Percentiles rank a stretch among this genome's conserved stretches.
Conservation (phyloP, 2,113 vertebrate genomes). For the Muntiacus muntjak region DNA sequence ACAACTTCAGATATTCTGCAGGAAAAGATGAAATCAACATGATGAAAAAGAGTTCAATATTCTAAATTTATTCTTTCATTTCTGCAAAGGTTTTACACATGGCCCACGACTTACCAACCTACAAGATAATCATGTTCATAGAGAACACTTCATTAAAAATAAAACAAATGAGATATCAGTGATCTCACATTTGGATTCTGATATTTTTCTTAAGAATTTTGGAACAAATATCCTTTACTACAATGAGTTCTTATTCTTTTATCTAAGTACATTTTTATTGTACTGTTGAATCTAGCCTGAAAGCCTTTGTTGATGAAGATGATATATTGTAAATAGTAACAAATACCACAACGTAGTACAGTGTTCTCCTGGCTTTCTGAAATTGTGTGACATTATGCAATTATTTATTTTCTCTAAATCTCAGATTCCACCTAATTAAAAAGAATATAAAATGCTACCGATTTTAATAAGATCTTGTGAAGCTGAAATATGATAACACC, state of each 20-base stretch:
- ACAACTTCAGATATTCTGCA: neutral
- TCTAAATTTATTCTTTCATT: neutral
- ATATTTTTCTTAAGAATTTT: neutral
- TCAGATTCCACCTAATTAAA: neutral
- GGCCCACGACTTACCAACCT: neutral
- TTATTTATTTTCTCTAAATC: neutral
- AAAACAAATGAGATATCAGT: neutral
- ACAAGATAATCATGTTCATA: neutral
- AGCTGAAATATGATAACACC: neutral
- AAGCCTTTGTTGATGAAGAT: neutral
- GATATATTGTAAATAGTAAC: neutral
- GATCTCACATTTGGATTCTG: neutral
- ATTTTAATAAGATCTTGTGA: neutral
- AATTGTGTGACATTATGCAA: neutral
- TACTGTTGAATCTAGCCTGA: neutral
- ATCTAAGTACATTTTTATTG: neutral
- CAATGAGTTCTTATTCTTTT: neutral
- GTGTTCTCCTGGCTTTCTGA: neutral
- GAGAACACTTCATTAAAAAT: neutral
- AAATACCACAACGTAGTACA: neutral
- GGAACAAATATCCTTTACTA: neutral
- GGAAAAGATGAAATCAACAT: neutral
- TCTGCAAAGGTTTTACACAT: neutral
- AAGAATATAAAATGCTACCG: neutral
- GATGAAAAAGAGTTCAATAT: neutral